Evolutionary conservation across 2,888 invertebrate genomes (phyloP).

Genomic region (Balanococcus diminutus): DNA sequence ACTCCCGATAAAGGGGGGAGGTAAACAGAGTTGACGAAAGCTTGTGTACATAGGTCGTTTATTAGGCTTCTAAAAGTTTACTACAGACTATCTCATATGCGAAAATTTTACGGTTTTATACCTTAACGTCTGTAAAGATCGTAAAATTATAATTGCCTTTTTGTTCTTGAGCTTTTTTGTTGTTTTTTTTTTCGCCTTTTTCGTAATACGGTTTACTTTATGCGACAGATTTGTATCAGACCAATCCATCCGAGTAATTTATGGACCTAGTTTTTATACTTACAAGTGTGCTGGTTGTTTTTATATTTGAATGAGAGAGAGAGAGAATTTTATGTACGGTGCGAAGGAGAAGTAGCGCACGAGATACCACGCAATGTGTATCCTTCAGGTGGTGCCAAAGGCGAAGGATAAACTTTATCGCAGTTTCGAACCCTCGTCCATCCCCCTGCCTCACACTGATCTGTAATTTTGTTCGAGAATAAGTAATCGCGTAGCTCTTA

Average conservation of each 20-base stretch:
- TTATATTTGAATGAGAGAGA: neutral
- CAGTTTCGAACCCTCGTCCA: neutral
- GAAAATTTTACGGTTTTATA: slow-evolving; percentile 34
- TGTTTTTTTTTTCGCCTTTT: neutral
- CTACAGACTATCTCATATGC: slow-evolving; percentile 14
- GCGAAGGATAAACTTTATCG: neutral
- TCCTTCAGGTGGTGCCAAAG: neutral
- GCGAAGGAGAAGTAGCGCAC: no score
- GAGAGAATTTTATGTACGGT: no score
- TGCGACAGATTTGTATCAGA: neutral
- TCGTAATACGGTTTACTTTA: neutral
- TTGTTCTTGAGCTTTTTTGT: neutral
- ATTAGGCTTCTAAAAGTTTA: slow-evolving; percentile 7
- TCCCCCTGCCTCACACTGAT: neutral
- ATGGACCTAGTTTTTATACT: neutral
- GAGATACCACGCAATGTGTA: neutral
- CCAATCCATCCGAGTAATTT: neutral
- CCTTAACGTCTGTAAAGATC: slow-evolving; percentile 7
- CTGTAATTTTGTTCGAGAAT: neutral
- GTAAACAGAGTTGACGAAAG: slow-evolving; percentile 1
- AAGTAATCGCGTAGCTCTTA: no score
- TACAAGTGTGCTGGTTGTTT: neutral
- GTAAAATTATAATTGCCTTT: slow-evolving; percentile 41
- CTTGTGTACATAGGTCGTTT: slow-evolving; percentile 2
- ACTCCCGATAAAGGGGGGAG: neutral